A percentile compares a stretch with the other conserved stretches of the same genome.
phyloP scores from a whole-genome alignment of 2,888 invertebrate genomes.

The Tenthredo mesomela region DNA sequence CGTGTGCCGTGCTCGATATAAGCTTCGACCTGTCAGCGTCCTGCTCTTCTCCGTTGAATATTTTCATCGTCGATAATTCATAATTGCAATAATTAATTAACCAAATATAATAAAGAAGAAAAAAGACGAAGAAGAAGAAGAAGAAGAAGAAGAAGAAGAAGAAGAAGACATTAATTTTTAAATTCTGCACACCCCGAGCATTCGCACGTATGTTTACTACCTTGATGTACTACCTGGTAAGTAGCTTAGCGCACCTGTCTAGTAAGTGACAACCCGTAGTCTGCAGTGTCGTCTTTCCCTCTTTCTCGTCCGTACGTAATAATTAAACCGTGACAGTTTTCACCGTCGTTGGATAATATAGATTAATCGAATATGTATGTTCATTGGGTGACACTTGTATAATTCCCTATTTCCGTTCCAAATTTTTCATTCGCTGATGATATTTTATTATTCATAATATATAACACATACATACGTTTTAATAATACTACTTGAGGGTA shows the following conservation, averaged over 20 bases:
- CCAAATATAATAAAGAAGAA: not conserved
- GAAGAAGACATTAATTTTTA: not conserved
- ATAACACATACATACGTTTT: too few relatives aligned
- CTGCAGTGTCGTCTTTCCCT: not conserved
- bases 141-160: too few relatives aligned
- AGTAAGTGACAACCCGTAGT: not conserved
- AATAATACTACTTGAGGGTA: too few relatives aligned
- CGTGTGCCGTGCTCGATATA: not conserved
- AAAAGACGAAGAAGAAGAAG: too few relatives aligned
- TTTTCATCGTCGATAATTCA: not conserved
- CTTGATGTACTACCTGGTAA: not conserved
- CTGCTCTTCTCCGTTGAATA: not conserved
- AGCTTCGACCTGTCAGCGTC: not conserved
- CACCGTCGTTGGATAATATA: not conserved
- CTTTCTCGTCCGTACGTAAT: not conserved
- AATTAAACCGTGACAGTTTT: not conserved
- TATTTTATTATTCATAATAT: not conserved
- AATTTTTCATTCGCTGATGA: not conserved
- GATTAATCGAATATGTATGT: conserved; percentile 17
- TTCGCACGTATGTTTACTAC: not conserved
- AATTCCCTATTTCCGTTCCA: not conserved
- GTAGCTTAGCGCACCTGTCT: not conserved
- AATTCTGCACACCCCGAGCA: not conserved
- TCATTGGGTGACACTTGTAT: not conserved
- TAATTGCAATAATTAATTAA: not conserved